Evolutionary conservation across 2,888 invertebrate species (phyloP).

Genomic region (Hypena proboscidalis): DNA sequence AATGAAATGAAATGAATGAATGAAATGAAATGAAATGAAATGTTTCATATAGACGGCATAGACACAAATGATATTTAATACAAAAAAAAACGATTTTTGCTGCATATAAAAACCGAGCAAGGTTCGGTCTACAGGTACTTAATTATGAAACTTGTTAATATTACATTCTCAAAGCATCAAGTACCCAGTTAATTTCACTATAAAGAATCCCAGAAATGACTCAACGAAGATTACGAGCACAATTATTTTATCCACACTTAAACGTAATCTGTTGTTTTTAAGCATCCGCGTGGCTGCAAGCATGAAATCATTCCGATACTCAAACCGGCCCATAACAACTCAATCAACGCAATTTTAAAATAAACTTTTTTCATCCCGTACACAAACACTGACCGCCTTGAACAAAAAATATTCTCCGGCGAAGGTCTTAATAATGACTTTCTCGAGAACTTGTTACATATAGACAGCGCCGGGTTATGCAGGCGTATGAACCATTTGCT

Average conservation of each 20-base stretch:
- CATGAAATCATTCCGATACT: constrained; percentile 60
- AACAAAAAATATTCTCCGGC: constrained; percentile 62
- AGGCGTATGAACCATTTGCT: constrained; percentile 26
- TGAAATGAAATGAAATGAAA: no score
- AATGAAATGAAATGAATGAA: no score
- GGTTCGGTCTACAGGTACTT: no score
- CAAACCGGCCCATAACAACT: constrained; percentile 72
- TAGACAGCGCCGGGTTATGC: constrained; percentile 20
- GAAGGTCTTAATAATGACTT: constrained; percentile 76
- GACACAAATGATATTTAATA: no score
- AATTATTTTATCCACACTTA: constrained; percentile 37
- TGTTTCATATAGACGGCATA: no score
- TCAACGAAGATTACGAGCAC: constrained; percentile 26
- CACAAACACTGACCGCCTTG: constrained; percentile 60
- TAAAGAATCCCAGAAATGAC: constrained; percentile 22
- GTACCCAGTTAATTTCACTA: constrained; percentile 18
- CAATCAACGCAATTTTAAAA: constrained; percentile 81
- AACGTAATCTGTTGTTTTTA: constrained; percentile 54
- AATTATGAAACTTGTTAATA: no score
- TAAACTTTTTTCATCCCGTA: constrained; percentile 68
- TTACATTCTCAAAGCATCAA: no score
- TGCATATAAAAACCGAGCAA: no score
- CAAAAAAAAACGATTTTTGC: no score
- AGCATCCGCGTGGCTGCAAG: constrained; percentile 56
- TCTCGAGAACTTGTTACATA: constrained; percentile 67